Evolutionary conservation across 2,797 vertebrate species (phyloP).

Genomic region (Lemur catta): DNA sequence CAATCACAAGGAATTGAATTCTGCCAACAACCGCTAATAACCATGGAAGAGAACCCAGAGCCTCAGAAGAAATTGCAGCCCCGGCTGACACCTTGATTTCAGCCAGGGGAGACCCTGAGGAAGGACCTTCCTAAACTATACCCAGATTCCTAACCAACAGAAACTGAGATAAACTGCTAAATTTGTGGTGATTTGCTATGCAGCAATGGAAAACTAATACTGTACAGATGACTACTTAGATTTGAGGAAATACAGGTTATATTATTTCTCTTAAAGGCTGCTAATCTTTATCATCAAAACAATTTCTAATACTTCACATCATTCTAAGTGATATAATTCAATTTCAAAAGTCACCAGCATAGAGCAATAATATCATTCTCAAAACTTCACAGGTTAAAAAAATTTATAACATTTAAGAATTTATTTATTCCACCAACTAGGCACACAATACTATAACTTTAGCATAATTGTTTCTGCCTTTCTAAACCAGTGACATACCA

Average conservation of each 20-base stretch:
- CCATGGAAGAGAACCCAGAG: background rate
- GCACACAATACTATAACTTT: background rate
- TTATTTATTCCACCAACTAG: background rate
- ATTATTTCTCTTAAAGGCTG: conserved; percentile 33
- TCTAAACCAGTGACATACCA: background rate
- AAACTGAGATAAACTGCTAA: background rate
- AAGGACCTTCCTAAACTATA: background rate
- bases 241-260: background rate
- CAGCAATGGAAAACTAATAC: background rate
- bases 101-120: background rate
- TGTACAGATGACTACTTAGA: background rate
- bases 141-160: background rate
- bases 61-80: background rate
- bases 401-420: background rate
- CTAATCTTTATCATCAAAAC: conserved; percentile 18
- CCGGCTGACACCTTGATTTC: background rate
- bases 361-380: background rate
- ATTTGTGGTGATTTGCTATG: background rate
- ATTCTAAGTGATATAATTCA: conserved; percentile 11
- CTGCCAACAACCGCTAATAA: background rate
- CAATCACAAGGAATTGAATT: background rate
- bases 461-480: background rate
- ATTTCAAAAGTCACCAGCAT: background rate
- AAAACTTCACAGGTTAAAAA: conserved; percentile 4
- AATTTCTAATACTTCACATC: conserved; percentile 16